Conservation (phyloP, 2,113 vertebrate genomes). For the Gallinago jamesoni region DNA sequence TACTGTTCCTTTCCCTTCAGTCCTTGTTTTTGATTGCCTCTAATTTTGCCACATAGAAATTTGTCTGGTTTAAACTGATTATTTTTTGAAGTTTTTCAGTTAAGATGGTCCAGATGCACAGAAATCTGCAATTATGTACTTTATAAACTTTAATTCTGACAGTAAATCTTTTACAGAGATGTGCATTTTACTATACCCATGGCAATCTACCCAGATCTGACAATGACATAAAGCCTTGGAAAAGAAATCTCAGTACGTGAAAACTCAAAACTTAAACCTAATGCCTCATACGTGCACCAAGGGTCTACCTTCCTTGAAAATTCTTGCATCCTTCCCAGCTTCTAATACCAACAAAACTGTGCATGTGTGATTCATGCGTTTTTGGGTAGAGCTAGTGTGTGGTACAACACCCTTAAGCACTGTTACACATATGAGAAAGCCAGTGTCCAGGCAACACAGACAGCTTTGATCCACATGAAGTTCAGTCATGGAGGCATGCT, state of each 20-base stretch:
- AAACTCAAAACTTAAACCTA: not conserved
- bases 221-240: not conserved
- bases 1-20: not conserved
- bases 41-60: not conserved
- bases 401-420: not conserved
- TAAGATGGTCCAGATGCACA: not conserved
- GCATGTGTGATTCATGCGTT: rapidly evolving
- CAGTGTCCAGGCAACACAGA: not conserved
- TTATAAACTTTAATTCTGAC: not conserved
- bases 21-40: not conserved
- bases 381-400: not conserved
- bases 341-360: not conserved
- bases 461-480: not conserved
- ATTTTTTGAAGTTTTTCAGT: not conserved
- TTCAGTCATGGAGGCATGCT: rapidly evolving
- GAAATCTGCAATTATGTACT: not conserved
- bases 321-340: not conserved
- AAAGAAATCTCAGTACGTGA: not conserved
- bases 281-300: not conserved
- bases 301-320: not conserved
- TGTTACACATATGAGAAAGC: not conserved
- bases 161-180: not conserved
- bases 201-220: not conserved
- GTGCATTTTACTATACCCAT: not conserved
- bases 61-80: not conserved